Conservation (phyloP, 2,113 vertebrate species). For the Coregonus clupeaformis region DNA sequence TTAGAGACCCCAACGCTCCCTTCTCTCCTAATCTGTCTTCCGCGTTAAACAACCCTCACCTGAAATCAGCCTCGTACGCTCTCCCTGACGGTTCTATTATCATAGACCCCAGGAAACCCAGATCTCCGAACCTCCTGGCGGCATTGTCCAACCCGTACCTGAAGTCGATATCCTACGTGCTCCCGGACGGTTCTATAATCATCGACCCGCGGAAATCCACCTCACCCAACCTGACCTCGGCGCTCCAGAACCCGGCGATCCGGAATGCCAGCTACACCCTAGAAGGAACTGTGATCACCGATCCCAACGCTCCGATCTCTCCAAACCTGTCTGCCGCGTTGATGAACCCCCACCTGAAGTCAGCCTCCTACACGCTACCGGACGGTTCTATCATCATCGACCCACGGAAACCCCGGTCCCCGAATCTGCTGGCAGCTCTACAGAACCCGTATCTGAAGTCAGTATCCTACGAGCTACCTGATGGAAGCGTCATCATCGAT, state of each 20-base stretch:
- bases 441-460: constrained; percentile 69
- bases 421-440: constrained; percentile 64
- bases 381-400: constrained; percentile 64
- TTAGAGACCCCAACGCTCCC: not conserved
- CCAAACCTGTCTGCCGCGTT: not conserved
- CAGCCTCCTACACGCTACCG: constrained; percentile 49
- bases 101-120: not conserved
- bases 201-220: not conserved
- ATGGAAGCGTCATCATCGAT: constrained; percentile 73
- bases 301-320: not conserved
- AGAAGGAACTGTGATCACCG: constrained; percentile 13
- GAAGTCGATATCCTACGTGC: constrained; percentile 59
- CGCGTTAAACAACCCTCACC: not conserved
- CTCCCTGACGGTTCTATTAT: not conserved
- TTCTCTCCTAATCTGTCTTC: not conserved
- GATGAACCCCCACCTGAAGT: constrained; percentile 16
- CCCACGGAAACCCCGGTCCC: constrained; percentile 63
- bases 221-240: constrained; percentile 28
- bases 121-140: constrained; percentile 61
- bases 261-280: not conserved
- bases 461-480: constrained; percentile 68
- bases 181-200: constrained; percentile 61
- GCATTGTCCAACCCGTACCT: constrained; percentile 71
- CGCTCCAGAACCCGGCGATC: constrained; percentile 40
- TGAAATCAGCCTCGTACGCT: not conserved